phyloP scores from a whole-genome alignment of 2,113 vertebrate genomes.

The Oncorhynchus mykiss region DNA sequence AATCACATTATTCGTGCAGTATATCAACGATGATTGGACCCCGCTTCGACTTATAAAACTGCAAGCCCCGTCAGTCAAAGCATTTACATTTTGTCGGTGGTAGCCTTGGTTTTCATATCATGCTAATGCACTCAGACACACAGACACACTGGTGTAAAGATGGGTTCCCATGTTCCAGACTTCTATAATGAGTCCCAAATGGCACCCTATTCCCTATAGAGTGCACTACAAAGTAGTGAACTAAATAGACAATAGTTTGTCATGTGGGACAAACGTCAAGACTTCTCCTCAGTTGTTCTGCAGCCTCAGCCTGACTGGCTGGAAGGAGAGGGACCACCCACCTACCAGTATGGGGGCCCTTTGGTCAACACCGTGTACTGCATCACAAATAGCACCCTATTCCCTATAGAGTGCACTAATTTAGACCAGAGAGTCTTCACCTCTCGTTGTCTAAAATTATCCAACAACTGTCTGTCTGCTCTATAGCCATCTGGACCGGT shows the following conservation, averaged over 20 bases:
- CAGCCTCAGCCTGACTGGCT: too few relatives aligned
- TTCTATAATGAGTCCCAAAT: too few relatives aligned
- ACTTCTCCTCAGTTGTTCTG: too few relatives aligned
- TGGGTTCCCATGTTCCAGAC: conserved; percentile 35
- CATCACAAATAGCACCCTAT: too few relatives aligned
- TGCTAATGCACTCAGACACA: conserved; percentile 54
- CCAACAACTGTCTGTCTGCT: neutral
- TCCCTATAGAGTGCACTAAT: too few relatives aligned
- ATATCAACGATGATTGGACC: neutral
- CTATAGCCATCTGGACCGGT: too few relatives aligned
- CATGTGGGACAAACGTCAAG: too few relatives aligned
- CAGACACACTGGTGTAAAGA: conserved; percentile 28
- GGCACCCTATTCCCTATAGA: too few relatives aligned
- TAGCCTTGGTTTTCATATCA: conserved; percentile 55
- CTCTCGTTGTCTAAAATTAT: neutral
- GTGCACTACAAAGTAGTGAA: too few relatives aligned
- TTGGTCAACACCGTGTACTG: conserved; percentile 25
- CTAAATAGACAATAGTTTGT: too few relatives aligned
- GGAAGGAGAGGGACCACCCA: conserved; percentile 67
- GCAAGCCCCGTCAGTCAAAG: conserved; percentile 37
- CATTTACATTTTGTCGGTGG: conserved; percentile 34
- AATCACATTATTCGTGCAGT: neutral
- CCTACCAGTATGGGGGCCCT: conserved; percentile 30
- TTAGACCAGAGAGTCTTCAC: neutral
- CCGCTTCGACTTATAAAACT: conserved; percentile 16